Evolutionary conservation across 2,113 vertebrate genomes (phyloP).

Genomic region (Peromyscus leucopus): DNA sequence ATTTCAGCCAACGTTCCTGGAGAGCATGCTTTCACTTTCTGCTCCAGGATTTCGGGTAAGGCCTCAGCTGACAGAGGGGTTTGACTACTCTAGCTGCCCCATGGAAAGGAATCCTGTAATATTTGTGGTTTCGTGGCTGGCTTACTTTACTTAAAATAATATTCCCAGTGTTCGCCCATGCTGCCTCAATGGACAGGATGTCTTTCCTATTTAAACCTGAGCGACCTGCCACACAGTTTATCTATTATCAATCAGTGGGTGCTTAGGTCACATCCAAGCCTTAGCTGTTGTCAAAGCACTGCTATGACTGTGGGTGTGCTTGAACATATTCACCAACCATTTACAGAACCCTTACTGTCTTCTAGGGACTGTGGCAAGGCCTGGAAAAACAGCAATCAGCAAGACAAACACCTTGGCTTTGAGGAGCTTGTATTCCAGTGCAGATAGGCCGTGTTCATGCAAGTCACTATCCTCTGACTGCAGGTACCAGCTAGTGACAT

Average conservation of each 20-base stretch:
- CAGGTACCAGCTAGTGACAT: neutral
- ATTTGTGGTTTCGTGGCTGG: neutral
- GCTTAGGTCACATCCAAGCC: neutral
- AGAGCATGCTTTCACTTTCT: neutral
- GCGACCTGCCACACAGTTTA: neutral
- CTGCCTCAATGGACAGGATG: neutral
- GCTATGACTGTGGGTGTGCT: neutral
- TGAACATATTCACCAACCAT: neutral
- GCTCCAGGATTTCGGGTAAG: neutral
- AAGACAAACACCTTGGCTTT: neutral
- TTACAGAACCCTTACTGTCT: neutral
- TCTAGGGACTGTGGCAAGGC: neutral
- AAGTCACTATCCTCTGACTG: neutral
- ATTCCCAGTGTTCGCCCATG: neutral
- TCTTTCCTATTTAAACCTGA: neutral
- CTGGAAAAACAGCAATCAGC: neutral
- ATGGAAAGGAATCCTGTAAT: neutral
- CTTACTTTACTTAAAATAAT: neutral
- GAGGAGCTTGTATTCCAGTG: neutral
- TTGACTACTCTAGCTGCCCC: neutral
- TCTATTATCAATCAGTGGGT: neutral
- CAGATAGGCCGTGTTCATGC: neutral
- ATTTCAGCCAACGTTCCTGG: neutral
- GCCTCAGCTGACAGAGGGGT: neutral
- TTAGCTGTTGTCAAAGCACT: neutral